Evolutionary conservation across 92 coral and sea anemone genomes (phyloP).

Genomic region (Galaxea fascicularis): DNA sequence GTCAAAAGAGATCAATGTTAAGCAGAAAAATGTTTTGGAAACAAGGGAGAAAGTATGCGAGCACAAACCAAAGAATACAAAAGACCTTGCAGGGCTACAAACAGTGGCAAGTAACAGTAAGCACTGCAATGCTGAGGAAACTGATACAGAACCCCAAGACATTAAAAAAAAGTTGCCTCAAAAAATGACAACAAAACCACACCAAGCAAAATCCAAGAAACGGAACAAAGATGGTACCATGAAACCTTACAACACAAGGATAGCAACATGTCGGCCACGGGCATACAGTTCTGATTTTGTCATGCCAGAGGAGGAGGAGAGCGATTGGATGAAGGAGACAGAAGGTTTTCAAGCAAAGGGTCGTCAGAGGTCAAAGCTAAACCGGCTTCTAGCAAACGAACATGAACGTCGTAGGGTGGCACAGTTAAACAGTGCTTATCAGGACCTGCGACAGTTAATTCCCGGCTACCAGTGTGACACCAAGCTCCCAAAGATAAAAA

Average conservation of each 20-base stretch:
- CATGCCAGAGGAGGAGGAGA: slow-evolving; percentile 48
- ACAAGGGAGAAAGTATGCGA: background rate
- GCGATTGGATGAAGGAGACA: slow-evolving; percentile 67
- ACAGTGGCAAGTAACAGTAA: background rate
- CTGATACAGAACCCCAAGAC: background rate
- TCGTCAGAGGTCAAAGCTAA: slow-evolving; percentile 79
- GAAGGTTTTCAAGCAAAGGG: slow-evolving; percentile 51
- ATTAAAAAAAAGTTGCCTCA: background rate
- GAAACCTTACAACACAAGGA: slow-evolving; percentile 77
- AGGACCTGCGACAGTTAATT: slow-evolving; percentile 79
- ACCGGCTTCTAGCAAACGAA: slow-evolving; percentile 88
- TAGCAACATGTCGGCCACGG: slow-evolving; percentile 62
- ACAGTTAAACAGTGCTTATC: slow-evolving; percentile 87
- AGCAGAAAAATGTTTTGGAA: background rate
- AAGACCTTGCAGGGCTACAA: background rate
- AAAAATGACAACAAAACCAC: background rate
- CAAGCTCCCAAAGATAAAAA: slow-evolving; percentile 88
- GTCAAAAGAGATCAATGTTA: background rate
- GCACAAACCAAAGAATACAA: background rate
- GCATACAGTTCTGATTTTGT: slow-evolving; percentile 64
- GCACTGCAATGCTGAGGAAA: background rate
- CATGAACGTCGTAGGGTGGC: slow-evolving; percentile 90
- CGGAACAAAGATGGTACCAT: slow-evolving; percentile 5
- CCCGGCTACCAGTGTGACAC: slow-evolving; percentile 95
- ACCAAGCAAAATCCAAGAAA: slow-evolving; percentile 33